Evolutionary conservation across 2,797 vertebrate genomes (phyloP).

Genomic region (Oryzias dopingdopingensis): DNA sequence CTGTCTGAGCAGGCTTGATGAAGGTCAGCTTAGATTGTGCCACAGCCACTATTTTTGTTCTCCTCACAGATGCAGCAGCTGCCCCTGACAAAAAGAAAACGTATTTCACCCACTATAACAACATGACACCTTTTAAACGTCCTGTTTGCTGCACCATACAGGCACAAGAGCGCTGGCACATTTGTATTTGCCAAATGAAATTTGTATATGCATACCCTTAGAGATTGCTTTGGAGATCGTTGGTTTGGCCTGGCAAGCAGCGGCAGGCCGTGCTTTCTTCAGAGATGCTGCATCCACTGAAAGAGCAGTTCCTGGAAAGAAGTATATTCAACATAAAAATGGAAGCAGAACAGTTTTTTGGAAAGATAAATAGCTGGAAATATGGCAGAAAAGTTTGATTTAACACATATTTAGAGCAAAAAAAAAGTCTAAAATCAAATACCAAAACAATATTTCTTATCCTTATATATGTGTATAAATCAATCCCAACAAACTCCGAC

Average conservation of each 20-base stretch:
- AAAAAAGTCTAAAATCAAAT: too few relatives aligned
- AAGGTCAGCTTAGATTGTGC: constrained; percentile 87
- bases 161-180: too few relatives aligned
- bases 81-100: neutral
- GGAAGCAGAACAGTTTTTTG: neutral
- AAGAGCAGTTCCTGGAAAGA: constrained; percentile 46
- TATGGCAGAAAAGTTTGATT: too few relatives aligned
- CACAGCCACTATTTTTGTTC: constrained; percentile 75
- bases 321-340: neutral
- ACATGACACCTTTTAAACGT: too few relatives aligned
- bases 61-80: constrained; percentile 63
- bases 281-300: constrained; percentile 39
- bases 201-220: constrained; percentile 42
- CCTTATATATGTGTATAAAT: too few relatives aligned
- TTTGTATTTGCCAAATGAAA: too few relatives aligned
- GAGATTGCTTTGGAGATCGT: constrained; percentile 37
- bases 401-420: too few relatives aligned
- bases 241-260: constrained; percentile 41
- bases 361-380: too few relatives aligned
- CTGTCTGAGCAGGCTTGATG: constrained; percentile 83
- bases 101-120: too few relatives aligned
- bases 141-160: too few relatives aligned
- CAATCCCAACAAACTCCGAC: too few relatives aligned
- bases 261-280: constrained; percentile 38
- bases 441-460: too few relatives aligned